phyloP scores from a whole-genome alignment of 1,140 invertebrate species.

The Tetramorium simillimum region DNA sequence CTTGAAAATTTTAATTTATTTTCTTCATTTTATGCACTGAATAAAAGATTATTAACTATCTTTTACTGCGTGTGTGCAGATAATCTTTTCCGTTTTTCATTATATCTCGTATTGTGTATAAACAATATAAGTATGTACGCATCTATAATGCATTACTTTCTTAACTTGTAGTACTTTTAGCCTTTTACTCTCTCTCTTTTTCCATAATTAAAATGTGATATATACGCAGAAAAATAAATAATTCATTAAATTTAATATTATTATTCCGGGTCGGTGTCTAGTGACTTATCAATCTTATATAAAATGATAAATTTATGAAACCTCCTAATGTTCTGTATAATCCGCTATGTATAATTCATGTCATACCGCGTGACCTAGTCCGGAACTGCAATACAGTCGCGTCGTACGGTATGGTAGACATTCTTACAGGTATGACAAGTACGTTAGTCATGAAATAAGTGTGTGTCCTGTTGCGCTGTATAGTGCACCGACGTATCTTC shows the following conservation, averaged over 20 bases:
- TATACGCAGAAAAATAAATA: background rate
- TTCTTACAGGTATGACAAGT: conserved; percentile 41
- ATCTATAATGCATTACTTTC: background rate
- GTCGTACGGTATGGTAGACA: background rate
- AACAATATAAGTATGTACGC: background rate
- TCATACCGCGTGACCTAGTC: conserved; percentile 36
- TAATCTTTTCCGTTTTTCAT: background rate
- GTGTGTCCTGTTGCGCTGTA: background rate
- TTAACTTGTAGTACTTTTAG: background rate
- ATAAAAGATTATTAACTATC: background rate
- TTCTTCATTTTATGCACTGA: background rate
- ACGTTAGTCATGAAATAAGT: conserved; percentile 51
- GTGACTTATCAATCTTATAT: conserved; percentile 46
- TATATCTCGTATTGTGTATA: background rate
- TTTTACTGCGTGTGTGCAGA: too few species aligned
- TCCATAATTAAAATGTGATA: background rate
- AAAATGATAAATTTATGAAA: conserved; percentile 51
- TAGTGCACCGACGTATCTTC: background rate
- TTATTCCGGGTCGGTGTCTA: background rate
- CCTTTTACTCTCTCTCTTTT: background rate
- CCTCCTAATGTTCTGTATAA: conserved; percentile 40
- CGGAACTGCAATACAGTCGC: conserved; percentile 32
- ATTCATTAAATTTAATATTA: conserved; percentile 43
- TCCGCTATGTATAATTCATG: conserved; percentile 50
- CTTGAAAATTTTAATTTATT: background rate